A percentile compares a stretch with the other conserved stretches of the same genome.
phyloP scores from a whole-genome alignment of 2,888 invertebrate species.

The Xanthia icteritia region DNA sequence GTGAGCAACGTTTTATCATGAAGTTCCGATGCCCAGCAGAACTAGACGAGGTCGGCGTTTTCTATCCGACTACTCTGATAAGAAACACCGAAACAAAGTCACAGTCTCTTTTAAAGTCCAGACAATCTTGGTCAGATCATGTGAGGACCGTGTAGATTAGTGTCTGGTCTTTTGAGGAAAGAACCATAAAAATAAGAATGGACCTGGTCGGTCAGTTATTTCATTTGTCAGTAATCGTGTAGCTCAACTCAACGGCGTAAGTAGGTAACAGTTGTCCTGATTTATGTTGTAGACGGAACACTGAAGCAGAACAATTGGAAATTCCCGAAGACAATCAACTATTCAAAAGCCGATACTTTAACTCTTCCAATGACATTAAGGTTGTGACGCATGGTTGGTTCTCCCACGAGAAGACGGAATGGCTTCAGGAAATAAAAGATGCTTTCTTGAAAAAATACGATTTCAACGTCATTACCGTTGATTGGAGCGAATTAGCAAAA shows the following conservation, averaged over 20 bases:
- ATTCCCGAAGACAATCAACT: slow-evolving; percentile 69
- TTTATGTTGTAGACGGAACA: slow-evolving; percentile 76
- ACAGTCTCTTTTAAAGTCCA: neutral
- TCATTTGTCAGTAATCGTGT: neutral
- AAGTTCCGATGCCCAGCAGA: neutral
- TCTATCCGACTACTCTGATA: neutral
- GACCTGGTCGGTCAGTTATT: neutral
- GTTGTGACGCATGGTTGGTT: slow-evolving; percentile 90
- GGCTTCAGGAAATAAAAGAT: slow-evolving; percentile 85
- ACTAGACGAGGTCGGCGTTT: neutral
- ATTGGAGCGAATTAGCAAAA: slow-evolving; percentile 85
- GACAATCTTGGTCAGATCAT: neutral
- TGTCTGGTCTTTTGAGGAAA: neutral
- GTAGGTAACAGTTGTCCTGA: neutral
- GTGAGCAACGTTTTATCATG: slow-evolving; percentile 64
- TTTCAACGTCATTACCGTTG: slow-evolving; percentile 88
- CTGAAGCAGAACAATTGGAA: slow-evolving; percentile 75
- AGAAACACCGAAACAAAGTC: neutral
- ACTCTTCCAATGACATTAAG: slow-evolving; percentile 84
- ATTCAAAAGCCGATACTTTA: slow-evolving; percentile 79
- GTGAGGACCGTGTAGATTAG: neutral
- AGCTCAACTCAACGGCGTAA: neutral
- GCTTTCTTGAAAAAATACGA: slow-evolving; percentile 82
- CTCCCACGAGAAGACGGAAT: slow-evolving; percentile 79
- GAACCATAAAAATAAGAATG: neutral